Conservation (phyloP, 2,797 vertebrate genomes). For the Sphenodon punctatus region DNA sequence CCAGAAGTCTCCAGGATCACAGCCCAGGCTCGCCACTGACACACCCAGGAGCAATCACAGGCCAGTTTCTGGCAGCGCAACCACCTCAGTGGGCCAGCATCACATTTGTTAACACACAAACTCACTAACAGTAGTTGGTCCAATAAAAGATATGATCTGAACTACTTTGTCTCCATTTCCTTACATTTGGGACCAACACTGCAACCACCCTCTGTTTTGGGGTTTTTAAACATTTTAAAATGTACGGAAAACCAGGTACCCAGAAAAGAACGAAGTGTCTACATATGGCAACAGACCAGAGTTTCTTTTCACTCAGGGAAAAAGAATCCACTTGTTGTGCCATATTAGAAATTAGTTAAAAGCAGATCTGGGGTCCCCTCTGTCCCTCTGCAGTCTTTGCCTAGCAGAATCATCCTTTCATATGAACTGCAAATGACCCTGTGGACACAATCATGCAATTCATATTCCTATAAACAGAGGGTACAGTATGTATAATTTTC, state of each 20-base stretch:
- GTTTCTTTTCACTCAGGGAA: not conserved
- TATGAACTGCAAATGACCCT: slow-evolving; percentile 75
- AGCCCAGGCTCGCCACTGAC: too few relatives aligned
- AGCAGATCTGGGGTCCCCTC: not conserved
- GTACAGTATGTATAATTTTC: slow-evolving; percentile 74
- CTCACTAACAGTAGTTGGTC: too few relatives aligned
- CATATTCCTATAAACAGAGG: slow-evolving; percentile 80
- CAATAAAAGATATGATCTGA: too few relatives aligned
- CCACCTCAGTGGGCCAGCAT: too few relatives aligned
- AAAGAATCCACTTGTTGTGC: not conserved
- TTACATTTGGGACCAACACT: too few relatives aligned
- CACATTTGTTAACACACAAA: too few relatives aligned
- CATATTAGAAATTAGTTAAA: slow-evolving; percentile 46
- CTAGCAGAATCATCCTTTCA: slow-evolving; percentile 61
- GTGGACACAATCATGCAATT: slow-evolving; percentile 74
- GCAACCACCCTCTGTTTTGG: too few relatives aligned
- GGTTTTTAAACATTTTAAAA: not conserved
- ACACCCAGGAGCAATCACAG: too few relatives aligned
- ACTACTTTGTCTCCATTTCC: too few relatives aligned
- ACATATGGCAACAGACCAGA: not conserved
- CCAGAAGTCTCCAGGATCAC: too few relatives aligned
- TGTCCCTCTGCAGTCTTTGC: slow-evolving; percentile 25
- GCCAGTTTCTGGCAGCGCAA: too few relatives aligned
- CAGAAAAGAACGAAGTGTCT: slow-evolving; percentile 11
- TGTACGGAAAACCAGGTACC: slow-evolving; percentile 4